Percentiles rank a stretch among this genome's conserved stretches.
Conservation (phyloP, 2,113 vertebrate species). For the Poeciliopsis retropinna region DNA sequence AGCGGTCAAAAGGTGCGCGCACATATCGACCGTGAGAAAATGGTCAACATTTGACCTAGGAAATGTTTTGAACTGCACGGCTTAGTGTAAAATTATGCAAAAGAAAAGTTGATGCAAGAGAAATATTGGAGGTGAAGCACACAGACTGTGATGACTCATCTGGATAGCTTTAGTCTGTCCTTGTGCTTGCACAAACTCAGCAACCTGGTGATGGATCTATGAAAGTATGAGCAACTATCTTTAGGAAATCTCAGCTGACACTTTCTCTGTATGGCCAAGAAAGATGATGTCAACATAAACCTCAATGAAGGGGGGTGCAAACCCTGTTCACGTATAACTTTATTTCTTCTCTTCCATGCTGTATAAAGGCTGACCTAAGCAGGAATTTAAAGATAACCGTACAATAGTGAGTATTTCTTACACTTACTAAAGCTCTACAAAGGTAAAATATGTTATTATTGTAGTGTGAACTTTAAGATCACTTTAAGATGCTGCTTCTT, state of each 20-base stretch:
- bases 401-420: neutral
- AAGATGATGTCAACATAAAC: constrained; percentile 8
- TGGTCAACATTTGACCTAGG: constrained; percentile 5
- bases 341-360: neutral
- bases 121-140: constrained; percentile 21
- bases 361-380: no score
- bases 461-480: neutral
- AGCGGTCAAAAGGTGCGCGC: neutral
- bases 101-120: constrained; percentile 12
- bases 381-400: neutral
- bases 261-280: constrained; percentile 13
- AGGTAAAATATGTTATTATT: neutral
- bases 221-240: constrained; percentile 39
- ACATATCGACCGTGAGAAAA: constrained; percentile 13
- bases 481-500: neutral
- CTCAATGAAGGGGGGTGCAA: neutral
- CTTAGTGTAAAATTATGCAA: constrained; percentile 11
- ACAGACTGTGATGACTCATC: constrained; percentile 54
- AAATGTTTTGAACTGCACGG: constrained; percentile 18
- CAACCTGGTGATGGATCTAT: constrained; percentile 41
- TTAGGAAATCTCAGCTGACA: constrained; percentile 21
- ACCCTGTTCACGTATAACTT: neutral
- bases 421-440: neutral
- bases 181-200: constrained; percentile 35
- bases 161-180: constrained; percentile 36